Base-by-base conservation (phyloP, 2,888 invertebrate genomes). In the Galerucella calmariensis region DNA sequence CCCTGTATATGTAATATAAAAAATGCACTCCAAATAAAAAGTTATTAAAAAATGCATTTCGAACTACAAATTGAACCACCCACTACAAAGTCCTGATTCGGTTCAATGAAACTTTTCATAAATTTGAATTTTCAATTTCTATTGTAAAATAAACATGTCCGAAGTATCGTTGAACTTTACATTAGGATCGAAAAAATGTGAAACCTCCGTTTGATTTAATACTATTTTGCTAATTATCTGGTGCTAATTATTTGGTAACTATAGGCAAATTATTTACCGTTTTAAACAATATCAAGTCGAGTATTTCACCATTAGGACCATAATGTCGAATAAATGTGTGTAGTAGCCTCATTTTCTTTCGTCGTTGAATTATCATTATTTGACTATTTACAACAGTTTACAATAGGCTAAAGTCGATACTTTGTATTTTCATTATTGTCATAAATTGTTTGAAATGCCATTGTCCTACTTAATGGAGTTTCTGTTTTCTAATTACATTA, bases 241-340 rank as follows among this genome's bases (percentile, higher is more conserved):
- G 46, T 65, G 46, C 35, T 65, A 46, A 46, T 62, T 44, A 65
- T 65, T 44, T 46, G 46, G 46, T 46, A 65, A 65, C n/a, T 62
- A 16, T n/a, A 41, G n/a, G 62, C 62, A 62, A 62, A 62, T 16
- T 65, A 41, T 16, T 16, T 65, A 44, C 63, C 63, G 63, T 46
- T 65, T 65, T 46, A 20, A 46, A n/a, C 27, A 16, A 65, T 62
- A n/a, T 62, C 16, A 35, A 41, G 35, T 62, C n/a, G 35, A 59
- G 35, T 62, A 62, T n/a, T 41, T n/a, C 16, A 62, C 35, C 35
- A 62, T 27, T 41, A 41, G 62, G n/a, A 12, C 16, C 16, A 8
- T 35, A 35, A 12, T 65, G 16, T 12, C 56, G 44, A 20, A 20
- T 6, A 44, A 44, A 65, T 65, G 44, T 46, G 11, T n/a, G n/a